Percentiles rank a stretch among this genome's conserved stretches.
Evolutionary conservation across 2,888 invertebrate genomes (phyloP).

Genomic region (Luffia ferchaultella): DNA sequence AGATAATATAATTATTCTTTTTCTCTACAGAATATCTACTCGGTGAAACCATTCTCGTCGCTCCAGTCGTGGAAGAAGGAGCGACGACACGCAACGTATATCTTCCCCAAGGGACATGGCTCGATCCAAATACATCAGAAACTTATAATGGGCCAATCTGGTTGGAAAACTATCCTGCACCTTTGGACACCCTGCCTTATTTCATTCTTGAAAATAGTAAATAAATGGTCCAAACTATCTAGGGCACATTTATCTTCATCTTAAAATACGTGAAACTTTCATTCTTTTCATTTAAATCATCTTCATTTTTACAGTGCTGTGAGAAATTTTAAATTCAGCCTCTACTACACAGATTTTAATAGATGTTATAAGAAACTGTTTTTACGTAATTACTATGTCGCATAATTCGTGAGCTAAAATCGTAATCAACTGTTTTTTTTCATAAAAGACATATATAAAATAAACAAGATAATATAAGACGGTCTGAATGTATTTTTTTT

Average conservation of each 20-base stretch:
- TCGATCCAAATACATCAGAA: constrained; percentile 62
- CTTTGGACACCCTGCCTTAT: constrained; percentile 73
- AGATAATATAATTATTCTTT: no score
- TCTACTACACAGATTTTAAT: no score
- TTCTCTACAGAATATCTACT: constrained; percentile 79
- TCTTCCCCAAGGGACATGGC: constrained; percentile 79
- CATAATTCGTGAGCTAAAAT: no score
- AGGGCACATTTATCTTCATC: not conserved
- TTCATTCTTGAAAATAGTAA: constrained; percentile 47
- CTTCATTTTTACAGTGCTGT: no score
- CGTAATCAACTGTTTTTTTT: no score
- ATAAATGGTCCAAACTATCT: not conserved
- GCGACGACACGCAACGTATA: constrained; percentile 73
- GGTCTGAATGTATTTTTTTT: no score
- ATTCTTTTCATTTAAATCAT: not conserved
- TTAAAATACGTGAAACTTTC: not conserved
- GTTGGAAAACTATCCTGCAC: constrained; percentile 71
- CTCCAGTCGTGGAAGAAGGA: constrained; percentile 75
- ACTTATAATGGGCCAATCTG: constrained; percentile 66
- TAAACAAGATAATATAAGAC: no score
- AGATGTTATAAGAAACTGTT: no score
- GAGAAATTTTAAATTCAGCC: no score
- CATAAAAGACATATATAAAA: no score
- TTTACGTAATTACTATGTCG: no score
- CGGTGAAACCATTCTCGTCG: constrained; percentile 79